Conservation (phyloP, 2,113 vertebrate genomes). For the Tylochromis polylepis region DNA sequence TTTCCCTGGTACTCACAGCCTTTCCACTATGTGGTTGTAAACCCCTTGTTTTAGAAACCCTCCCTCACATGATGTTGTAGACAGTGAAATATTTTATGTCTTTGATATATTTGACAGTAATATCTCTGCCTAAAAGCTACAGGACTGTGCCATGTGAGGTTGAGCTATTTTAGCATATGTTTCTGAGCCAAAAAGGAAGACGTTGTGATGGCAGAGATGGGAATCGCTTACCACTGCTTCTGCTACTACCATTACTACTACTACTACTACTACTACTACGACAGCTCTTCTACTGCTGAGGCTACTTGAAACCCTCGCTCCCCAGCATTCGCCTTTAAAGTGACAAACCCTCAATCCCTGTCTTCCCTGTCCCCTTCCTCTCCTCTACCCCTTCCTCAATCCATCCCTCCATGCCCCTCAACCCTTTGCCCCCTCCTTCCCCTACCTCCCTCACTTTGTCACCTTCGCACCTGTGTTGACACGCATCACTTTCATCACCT, state of each 20-base stretch:
- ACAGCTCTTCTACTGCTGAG: slow-evolving; percentile 64
- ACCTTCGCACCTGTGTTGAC: slow-evolving; percentile 5
- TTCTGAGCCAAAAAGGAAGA: slow-evolving; percentile 57
- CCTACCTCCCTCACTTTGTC: not conserved
- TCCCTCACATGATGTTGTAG: slow-evolving; percentile 34
- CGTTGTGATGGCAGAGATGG: slow-evolving; percentile 65
- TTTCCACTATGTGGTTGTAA: slow-evolving; percentile 37
- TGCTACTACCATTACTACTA: slow-evolving; percentile 62
- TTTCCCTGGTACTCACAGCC: slow-evolving; percentile 18
- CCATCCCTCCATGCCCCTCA: slow-evolving; percentile 8
- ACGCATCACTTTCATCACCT: slow-evolving; percentile 1
- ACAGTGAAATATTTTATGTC: slow-evolving; percentile 31
- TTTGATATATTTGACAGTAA: slow-evolving; percentile 57
- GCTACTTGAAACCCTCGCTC: slow-evolving; percentile 69
- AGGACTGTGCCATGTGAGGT: slow-evolving; percentile 58
- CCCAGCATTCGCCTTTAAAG: slow-evolving; percentile 69
- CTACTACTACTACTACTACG: slow-evolving; percentile 58
- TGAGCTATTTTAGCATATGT: slow-evolving; percentile 49
- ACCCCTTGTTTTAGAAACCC: slow-evolving; percentile 8
- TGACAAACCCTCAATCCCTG: slow-evolving; percentile 70
- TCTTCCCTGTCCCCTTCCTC: slow-evolving; percentile 52
- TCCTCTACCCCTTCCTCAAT: slow-evolving; percentile 30
- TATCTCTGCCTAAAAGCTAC: slow-evolving; percentile 64
- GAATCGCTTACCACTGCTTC: slow-evolving; percentile 60
- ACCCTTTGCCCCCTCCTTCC: not conserved